Conservation (phyloP, 2,797 vertebrate species). For the Bucorvus abyssinicus region DNA sequence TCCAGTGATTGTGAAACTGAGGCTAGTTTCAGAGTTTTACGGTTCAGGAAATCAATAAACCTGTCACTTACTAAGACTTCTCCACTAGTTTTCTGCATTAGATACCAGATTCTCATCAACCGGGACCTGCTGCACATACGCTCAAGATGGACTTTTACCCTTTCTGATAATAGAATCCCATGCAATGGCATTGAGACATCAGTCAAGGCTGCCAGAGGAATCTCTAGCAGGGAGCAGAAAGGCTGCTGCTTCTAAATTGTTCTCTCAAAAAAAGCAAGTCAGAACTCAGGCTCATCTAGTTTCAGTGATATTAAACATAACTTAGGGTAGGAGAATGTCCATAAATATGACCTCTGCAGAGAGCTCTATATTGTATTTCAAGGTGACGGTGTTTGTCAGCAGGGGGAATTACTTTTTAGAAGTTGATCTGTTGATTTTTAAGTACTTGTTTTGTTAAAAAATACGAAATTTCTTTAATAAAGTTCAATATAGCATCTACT, state of each 20-base stretch:
- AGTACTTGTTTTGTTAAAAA: not conserved
- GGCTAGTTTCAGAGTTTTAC: not conserved
- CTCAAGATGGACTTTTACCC: not conserved
- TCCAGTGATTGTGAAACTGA: accelerated
- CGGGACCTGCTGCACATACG: not conserved
- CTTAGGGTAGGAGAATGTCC: not conserved
- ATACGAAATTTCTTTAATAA: not conserved
- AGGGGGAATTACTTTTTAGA: not conserved
- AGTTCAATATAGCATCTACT: not conserved
- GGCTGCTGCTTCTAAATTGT: not conserved
- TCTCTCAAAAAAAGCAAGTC: not conserved
- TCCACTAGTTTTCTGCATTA: not conserved
- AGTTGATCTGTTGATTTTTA: not conserved
- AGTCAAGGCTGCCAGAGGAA: not conserved
- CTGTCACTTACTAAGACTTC: not conserved
- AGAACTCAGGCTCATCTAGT: not conserved
- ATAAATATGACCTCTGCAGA: not conserved
- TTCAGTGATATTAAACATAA: not conserved
- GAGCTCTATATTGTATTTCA: not conserved
- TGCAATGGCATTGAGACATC: not conserved
- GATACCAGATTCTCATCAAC: not conserved
- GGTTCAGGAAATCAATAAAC: not conserved
- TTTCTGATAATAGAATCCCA: not conserved
- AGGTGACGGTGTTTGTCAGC: not conserved
- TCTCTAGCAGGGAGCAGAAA: not conserved